Evolutionary conservation across 2,888 invertebrate species (phyloP).

Genomic region (Sinotaia quadrata): DNA sequence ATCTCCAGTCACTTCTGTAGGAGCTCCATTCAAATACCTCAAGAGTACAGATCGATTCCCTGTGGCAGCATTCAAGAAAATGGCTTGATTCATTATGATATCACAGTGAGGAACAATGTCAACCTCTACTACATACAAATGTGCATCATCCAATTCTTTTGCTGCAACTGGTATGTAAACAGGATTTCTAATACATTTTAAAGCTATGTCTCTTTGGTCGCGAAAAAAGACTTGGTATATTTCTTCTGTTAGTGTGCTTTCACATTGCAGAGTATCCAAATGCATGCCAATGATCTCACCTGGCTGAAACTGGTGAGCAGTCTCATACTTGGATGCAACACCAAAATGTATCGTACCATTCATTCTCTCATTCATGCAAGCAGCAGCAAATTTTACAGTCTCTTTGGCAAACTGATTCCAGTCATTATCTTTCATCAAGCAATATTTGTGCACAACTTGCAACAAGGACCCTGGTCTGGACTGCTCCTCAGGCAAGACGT

Average conservation of each 20-base stretch:
- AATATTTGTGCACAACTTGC: conserved; percentile 19
- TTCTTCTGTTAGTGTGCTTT: conserved; percentile 21
- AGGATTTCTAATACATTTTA: conserved; percentile 37
- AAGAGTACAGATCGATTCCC: not conserved
- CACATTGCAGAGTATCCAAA: conserved; percentile 23
- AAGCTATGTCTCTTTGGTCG: conserved; percentile 33
- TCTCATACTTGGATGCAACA: conserved; percentile 18
- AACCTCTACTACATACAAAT: conserved; percentile 39
- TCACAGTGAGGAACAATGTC: conserved; percentile 40
- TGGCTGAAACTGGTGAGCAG: not conserved
- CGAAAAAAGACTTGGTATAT: conserved; percentile 29
- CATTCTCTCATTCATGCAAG: conserved; percentile 33
- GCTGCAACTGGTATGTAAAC: conserved; percentile 39
- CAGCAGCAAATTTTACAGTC: conserved; percentile 30
- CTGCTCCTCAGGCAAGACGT: conserved; percentile 13
- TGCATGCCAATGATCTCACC: conserved; percentile 39
- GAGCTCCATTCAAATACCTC: not conserved
- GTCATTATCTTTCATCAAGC: not conserved
- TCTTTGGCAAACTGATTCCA: conserved; percentile 1
- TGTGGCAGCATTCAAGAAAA: conserved; percentile 23
- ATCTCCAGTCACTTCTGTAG: conserved; percentile 20
- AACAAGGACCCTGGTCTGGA: conserved; percentile 23
- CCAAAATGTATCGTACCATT: conserved; percentile 40
- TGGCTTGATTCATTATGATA: conserved; percentile 33
- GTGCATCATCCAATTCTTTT: not conserved